These are phyloP conservation scores for Anabas testudineus DNA, from an alignment of 2,797 vertebrate species.

Conservation along the genomic window DNA sequence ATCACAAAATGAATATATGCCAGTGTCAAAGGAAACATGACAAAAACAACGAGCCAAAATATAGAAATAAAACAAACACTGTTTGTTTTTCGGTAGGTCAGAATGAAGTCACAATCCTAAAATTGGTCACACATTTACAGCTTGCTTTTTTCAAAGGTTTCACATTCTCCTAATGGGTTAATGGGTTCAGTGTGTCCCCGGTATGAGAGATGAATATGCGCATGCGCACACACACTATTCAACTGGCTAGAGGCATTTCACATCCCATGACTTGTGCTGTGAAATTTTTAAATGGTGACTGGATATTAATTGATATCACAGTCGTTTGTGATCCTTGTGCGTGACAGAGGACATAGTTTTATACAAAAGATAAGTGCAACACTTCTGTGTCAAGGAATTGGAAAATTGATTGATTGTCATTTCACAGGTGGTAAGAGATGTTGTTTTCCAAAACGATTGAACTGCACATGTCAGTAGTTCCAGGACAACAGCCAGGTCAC, in stretches of 20 bases:
- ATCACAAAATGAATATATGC: neutral
- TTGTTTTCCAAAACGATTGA: neutral
- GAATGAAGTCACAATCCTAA: constrained; percentile 3
- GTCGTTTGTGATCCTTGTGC: constrained; percentile 23
- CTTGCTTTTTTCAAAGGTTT: constrained; percentile 30
- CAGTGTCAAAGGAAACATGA: neutral
- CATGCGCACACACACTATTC: constrained; percentile 15
- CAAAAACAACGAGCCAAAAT: neutral
- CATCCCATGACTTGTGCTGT: constrained; percentile 53
- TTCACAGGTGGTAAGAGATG: constrained; percentile 1
- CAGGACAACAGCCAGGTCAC: neutral
- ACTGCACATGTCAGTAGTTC: constrained; percentile 1
- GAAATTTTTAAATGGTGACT: constrained; percentile 32
- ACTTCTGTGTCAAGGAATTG: constrained; percentile 44
- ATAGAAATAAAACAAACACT: neutral
- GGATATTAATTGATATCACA: constrained; percentile 50
- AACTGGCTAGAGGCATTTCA: constrained; percentile 60
- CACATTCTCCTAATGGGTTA: constrained; percentile 26
- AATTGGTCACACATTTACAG: constrained; percentile 44
- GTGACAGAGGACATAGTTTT: constrained; percentile 29
- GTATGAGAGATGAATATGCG: constrained; percentile 12
- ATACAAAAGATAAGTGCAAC: constrained; percentile 57
- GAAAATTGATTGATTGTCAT: neutral
- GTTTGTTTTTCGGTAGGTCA: constrained; percentile 17
- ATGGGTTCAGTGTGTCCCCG: constrained; percentile 44